These are phyloP conservation scores for Zaprionus nigranus DNA, from an alignment of 1,140 invertebrate genomes.

Conservation along the genomic window DNA sequence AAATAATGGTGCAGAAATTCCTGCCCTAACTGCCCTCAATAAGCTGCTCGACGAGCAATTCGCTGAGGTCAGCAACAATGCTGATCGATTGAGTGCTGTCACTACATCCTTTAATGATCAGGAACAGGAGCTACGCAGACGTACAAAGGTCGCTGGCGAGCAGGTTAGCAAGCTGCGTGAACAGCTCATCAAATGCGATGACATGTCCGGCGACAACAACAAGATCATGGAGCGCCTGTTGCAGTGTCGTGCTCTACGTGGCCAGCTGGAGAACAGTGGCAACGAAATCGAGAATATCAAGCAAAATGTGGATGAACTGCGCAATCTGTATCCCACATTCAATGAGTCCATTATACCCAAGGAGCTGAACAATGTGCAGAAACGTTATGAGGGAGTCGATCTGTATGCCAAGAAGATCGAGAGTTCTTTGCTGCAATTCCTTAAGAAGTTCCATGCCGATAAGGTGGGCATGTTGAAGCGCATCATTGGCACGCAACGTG, in stretches of 20 bases:
- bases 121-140: constrained; percentile 89
- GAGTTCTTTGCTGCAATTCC: constrained; percentile 90
- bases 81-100: constrained; percentile 90
- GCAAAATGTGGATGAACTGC: constrained; percentile 89
- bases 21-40: constrained; percentile 89
- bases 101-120: constrained; percentile 89
- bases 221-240: constrained; percentile 92
- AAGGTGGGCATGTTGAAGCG: constrained; percentile 92
- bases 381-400: constrained; percentile 90
- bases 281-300: constrained; percentile 89
- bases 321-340: constrained; percentile 91
- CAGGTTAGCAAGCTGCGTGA: constrained; percentile 91
- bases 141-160: constrained; percentile 89
- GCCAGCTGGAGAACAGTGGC: constrained; percentile 88
- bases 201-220: constrained; percentile 93
- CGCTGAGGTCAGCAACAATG: constrained; percentile 89
- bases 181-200: constrained; percentile 94
- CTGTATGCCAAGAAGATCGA: constrained; percentile 92
- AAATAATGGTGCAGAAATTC: constrained; percentile 89
- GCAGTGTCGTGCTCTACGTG: constrained; percentile 89
- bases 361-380: constrained; percentile 91
- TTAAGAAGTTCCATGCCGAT: constrained; percentile 95
- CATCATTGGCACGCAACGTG: constrained; percentile 91
- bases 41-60: constrained; percentile 92
- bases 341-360: constrained; percentile 91